phyloP scores from a whole-genome alignment of 2,113 vertebrate species.

The Promerops cafer region DNA sequence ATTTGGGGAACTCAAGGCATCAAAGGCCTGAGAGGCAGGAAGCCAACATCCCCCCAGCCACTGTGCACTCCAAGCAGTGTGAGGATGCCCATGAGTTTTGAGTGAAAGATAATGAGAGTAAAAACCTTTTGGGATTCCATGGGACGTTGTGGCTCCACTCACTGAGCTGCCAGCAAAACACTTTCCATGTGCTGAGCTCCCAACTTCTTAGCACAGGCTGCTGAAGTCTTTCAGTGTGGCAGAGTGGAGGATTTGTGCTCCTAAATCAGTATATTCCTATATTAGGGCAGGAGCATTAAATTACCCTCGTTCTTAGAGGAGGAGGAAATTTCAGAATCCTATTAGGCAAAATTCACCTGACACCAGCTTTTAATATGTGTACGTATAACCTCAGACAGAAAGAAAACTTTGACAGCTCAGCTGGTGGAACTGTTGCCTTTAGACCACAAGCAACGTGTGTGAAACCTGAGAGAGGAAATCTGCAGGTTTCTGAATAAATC shows the following conservation, averaged over 20 bases:
- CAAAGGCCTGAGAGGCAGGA: background rate
- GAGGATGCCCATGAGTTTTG: background rate
- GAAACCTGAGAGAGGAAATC: background rate
- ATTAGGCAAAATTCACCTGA: background rate
- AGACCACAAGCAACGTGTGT: background rate
- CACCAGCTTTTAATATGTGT: background rate
- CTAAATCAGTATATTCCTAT: background rate
- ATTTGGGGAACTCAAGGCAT: background rate
- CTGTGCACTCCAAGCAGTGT: background rate
- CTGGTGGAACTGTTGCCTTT: background rate
- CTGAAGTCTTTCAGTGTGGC: background rate
- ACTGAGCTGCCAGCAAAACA: accelerated
- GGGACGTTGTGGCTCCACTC: background rate
- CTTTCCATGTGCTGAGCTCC: background rate
- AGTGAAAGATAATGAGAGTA: background rate
- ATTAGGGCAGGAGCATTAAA: background rate
- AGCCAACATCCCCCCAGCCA: background rate
- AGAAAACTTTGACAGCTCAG: background rate
- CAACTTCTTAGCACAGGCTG: background rate
- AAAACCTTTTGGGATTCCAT: background rate
- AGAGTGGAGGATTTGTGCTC: background rate
- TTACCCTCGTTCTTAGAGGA: background rate
- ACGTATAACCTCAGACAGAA: background rate
- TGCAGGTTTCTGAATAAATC: background rate
- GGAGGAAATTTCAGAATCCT: background rate